Conservation (phyloP, 2,888 invertebrate species). For the Diadromus collaris region DNA sequence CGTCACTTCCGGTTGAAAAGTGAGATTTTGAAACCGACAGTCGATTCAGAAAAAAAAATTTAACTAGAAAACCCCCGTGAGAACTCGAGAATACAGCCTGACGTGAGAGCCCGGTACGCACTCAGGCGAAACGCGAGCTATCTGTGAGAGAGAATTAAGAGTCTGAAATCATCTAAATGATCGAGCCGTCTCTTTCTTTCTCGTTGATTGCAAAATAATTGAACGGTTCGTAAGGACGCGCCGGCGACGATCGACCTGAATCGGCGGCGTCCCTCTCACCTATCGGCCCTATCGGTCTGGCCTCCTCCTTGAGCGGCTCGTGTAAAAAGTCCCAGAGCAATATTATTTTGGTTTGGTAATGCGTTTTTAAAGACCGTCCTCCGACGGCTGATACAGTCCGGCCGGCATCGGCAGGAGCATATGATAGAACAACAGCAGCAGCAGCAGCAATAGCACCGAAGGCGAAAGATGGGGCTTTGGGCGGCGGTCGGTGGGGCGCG, state of each 20-base stretch:
- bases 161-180: conserved; percentile 39
- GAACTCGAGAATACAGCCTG: conserved; percentile 7
- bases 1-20: neutral
- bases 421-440: conserved; percentile 32
- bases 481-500: conserved; percentile 47
- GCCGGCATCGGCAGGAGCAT: conserved; percentile 41
- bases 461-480: conserved; percentile 64
- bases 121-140: conserved; percentile 40
- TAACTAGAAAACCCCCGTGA: neutral
- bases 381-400: conserved; percentile 63
- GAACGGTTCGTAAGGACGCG: conserved; percentile 73
- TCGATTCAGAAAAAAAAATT: neutral
- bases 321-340: conserved; percentile 54
- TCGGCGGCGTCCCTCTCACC: conserved; percentile 69
- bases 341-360: conserved; percentile 75
- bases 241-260: conserved; percentile 73
- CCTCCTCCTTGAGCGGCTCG: conserved; percentile 30
- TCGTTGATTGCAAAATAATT: conserved; percentile 80
- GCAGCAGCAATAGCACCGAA: conserved; percentile 53
- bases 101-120: conserved; percentile 31
- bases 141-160: conserved; percentile 54
- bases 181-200: conserved; percentile 33
- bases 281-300: conserved; percentile 78
- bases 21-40: neutral
- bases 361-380: conserved; percentile 80